Evolutionary conservation across 2,797 vertebrate species (phyloP).

Genomic region (Okamejei kenojei): DNA sequence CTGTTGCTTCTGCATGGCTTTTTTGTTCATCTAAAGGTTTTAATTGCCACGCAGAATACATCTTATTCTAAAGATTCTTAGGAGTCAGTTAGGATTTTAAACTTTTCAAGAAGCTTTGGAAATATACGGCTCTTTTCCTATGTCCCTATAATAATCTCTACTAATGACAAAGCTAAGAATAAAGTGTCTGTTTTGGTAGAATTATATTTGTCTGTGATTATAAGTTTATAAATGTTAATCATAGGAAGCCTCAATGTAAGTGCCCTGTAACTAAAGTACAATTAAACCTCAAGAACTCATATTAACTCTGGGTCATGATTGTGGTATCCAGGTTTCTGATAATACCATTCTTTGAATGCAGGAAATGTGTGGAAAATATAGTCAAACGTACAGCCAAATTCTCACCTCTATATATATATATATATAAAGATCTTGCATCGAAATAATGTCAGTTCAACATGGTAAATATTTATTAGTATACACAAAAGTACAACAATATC

Average conservation of each 20-base stretch:
- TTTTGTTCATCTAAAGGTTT: too few relatives aligned
- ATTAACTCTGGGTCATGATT: background rate
- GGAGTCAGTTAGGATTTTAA: too few relatives aligned
- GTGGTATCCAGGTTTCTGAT: background rate
- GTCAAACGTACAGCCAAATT: background rate
- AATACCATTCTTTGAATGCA: background rate
- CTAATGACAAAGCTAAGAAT: too few relatives aligned
- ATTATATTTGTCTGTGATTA: background rate
- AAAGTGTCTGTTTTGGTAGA: background rate
- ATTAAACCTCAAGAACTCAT: background rate
- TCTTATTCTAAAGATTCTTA: too few relatives aligned
- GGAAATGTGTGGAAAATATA: background rate
- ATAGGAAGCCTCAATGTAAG: background rate
- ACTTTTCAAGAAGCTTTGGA: too few relatives aligned
- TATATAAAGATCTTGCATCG: background rate
- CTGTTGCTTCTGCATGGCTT: too few relatives aligned
- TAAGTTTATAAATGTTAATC: background rate
- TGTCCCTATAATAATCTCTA: too few relatives aligned
- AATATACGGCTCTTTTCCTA: too few relatives aligned
- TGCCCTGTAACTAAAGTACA: background rate
- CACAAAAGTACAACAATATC: conserved; percentile 5
- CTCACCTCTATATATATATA: background rate
- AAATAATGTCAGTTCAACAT: background rate
- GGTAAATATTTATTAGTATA: conserved; percentile 11
- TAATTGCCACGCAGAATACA: too few relatives aligned